phyloP scores from a whole-genome alignment of 1,140 invertebrate species.

The Manduca sexta region DNA sequence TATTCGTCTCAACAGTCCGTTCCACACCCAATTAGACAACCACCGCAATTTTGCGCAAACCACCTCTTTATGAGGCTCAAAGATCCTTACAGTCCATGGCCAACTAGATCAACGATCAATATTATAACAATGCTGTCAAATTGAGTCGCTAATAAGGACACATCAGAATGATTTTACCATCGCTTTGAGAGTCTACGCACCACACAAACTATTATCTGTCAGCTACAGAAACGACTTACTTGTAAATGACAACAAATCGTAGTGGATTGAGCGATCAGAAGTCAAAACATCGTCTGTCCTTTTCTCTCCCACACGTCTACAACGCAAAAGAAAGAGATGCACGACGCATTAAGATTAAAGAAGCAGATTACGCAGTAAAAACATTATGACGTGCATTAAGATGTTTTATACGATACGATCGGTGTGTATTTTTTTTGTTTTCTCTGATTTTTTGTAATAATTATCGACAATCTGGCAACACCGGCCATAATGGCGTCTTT shows the following conservation, averaged over 20 bases:
- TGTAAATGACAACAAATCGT: conserved; percentile 9
- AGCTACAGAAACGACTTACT: conserved; percentile 42
- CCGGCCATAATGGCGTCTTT: conserved; percentile 56
- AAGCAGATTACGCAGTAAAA: conserved; percentile 49
- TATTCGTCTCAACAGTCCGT: no score
- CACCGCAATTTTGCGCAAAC: no score
- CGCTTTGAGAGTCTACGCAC: no score
- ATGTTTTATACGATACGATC: conserved; percentile 60
- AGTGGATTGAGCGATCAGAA: conserved; percentile 47
- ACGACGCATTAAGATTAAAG: conserved; percentile 35
- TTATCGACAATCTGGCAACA: conserved; percentile 70
- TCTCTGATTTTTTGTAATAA: conserved; percentile 56
- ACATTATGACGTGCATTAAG: conserved; percentile 63
- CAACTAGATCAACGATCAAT: no score
- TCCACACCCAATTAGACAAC: no score
- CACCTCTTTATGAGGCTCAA: no score
- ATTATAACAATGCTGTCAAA: no score
- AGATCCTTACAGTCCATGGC: no score
- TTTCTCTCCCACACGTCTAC: conserved; percentile 11
- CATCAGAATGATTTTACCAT: no score
- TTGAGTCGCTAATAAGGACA: no score
- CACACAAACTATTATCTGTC: conserved; percentile 32
- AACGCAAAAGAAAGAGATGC: conserved; percentile 17
- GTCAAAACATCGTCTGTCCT: conserved; percentile 37
- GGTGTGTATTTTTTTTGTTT: conserved; percentile 23